Evolutionary conservation across 2,888 invertebrate genomes (phyloP).

Genomic region (Caenorhabditis sp.): DNA sequence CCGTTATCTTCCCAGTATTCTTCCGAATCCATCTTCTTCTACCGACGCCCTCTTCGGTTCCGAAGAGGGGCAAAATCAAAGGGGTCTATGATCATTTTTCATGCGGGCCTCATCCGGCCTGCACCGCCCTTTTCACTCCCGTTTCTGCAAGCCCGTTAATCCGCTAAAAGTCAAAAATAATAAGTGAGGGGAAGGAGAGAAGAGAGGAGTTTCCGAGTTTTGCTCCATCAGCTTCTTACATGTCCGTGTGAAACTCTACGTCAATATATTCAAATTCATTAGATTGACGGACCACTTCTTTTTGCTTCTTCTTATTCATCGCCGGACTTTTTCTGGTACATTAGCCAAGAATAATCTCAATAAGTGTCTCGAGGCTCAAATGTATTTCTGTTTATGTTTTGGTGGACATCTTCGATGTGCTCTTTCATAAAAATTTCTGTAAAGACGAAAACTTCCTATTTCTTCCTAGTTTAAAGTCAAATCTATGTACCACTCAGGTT

Average conservation of each 20-base stretch:
- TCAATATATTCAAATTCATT: conserved; percentile 45
- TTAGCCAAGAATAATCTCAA: conserved; percentile 50
- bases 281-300: conserved; percentile 21
- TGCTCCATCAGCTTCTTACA: conserved; percentile 31
- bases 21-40: conserved; percentile 39
- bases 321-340: conserved; percentile 43
- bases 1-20: conserved; percentile 33
- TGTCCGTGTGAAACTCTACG: conserved; percentile 42
- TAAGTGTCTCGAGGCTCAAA: conserved; percentile 20
- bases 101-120: conserved; percentile 38
- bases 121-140: conserved; percentile 40
- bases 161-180: conserved; percentile 47
- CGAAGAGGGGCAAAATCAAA: conserved; percentile 31
- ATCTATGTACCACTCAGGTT: not conserved
- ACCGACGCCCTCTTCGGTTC: conserved; percentile 17
- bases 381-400: conserved; percentile 39
- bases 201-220: not conserved
- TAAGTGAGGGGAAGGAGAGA: conserved; percentile 34
- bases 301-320: conserved; percentile 8
- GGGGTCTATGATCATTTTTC: conserved; percentile 53
- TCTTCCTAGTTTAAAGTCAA: no score
- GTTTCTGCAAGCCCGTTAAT: conserved; percentile 45
- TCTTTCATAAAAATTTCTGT: no score
- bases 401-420: conserved; percentile 15
- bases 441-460: not conserved